Percentiles rank a stretch among this genome's conserved stretches.
phyloP scores from a whole-genome alignment of 92 coral and sea anemone genomes.

The Palythoa grandiflora region DNA sequence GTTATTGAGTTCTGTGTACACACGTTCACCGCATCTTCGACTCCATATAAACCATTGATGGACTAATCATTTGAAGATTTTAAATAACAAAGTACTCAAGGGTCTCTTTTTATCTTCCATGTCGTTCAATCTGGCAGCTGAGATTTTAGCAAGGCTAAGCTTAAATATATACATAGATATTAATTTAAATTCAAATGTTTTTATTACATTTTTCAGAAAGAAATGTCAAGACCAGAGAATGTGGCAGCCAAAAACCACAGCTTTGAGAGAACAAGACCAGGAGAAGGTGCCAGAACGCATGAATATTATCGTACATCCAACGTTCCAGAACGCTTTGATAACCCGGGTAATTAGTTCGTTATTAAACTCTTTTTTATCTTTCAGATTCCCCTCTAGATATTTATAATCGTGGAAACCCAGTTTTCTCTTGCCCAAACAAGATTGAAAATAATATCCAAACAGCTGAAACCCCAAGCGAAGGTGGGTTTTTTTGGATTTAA shows the following conservation, averaged over 20 bases:
- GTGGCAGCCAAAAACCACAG: slow-evolving; percentile 25
- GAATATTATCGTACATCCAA: slow-evolving; percentile 87
- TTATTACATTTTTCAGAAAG: not conserved
- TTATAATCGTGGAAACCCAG: slow-evolving; percentile 96
- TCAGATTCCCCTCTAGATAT: slow-evolving; percentile 65
- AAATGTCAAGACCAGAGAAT: slow-evolving; percentile 11
- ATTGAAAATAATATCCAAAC: slow-evolving; percentile 57
- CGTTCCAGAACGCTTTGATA: slow-evolving; percentile 96
- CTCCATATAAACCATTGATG: too few relatives aligned
- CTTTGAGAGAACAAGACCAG: slow-evolving; percentile 88
- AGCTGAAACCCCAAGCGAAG: slow-evolving; percentile 71
- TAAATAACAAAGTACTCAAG: too few relatives aligned
- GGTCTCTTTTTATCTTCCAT: too few relatives aligned
- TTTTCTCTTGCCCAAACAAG: slow-evolving; percentile 89
- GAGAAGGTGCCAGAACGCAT: slow-evolving; percentile 95
- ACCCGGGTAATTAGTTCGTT: slow-evolving; percentile 84
- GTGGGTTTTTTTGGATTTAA: slow-evolving; percentile 58
- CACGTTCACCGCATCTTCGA: too few relatives aligned
- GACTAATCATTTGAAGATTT: too few relatives aligned
- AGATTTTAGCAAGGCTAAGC: not conserved
- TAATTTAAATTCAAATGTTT: not conserved
- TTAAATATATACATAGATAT: not conserved
- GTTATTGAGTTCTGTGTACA: too few relatives aligned
- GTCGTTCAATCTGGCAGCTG: too few relatives aligned
- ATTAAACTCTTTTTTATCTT: slow-evolving; percentile 16